These are phyloP conservation scores for Parazoanthus darwini DNA, from an alignment of 92 coral and sea anemone genomes.

Conservation along the genomic window DNA sequence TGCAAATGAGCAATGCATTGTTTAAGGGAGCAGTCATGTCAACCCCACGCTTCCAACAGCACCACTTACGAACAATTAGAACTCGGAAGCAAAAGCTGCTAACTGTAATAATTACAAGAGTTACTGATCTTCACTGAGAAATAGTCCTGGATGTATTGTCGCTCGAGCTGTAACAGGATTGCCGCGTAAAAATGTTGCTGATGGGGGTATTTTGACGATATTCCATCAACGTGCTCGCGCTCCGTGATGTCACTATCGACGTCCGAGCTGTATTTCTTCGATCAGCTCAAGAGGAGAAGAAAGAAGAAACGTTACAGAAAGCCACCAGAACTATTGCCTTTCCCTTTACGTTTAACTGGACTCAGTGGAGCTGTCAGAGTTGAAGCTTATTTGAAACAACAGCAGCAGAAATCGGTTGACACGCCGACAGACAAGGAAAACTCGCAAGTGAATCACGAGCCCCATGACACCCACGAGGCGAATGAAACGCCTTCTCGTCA, in stretches of 20 bases:
- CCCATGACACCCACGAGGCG: conserved; percentile 28
- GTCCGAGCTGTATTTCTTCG: conserved; percentile 82
- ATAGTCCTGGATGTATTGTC: not conserved
- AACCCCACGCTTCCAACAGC: not conserved
- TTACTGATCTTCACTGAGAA: not conserved
- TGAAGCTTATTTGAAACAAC: conserved; percentile 94
- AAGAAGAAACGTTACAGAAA: conserved; percentile 83
- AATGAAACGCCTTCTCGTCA: conserved; percentile 13
- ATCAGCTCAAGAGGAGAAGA: conserved; percentile 55
- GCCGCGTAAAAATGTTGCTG: not conserved
- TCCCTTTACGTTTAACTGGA: conserved; percentile 91
- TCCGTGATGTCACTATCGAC: conserved; percentile 62
- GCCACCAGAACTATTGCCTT: conserved; percentile 91
- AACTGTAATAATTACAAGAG: conserved; percentile 19
- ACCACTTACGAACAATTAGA: conserved; percentile 48
- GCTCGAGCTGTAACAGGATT: not conserved
- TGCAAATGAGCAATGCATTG: conserved; percentile 36
- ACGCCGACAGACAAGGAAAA: conserved; percentile 25
- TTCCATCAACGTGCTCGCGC: conserved; percentile 45
- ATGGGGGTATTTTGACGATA: not conserved
- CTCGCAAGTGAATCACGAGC: not conserved
- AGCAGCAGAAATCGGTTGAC: conserved; percentile 75
- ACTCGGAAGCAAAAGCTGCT: conserved; percentile 1
- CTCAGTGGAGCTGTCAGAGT: conserved; percentile 97
- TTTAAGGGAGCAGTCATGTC: conserved; percentile 34